These are phyloP conservation scores for Odobenus rosmarus DNA, from an alignment of 2,113 vertebrate genomes.

Conservation along the genomic window DNA sequence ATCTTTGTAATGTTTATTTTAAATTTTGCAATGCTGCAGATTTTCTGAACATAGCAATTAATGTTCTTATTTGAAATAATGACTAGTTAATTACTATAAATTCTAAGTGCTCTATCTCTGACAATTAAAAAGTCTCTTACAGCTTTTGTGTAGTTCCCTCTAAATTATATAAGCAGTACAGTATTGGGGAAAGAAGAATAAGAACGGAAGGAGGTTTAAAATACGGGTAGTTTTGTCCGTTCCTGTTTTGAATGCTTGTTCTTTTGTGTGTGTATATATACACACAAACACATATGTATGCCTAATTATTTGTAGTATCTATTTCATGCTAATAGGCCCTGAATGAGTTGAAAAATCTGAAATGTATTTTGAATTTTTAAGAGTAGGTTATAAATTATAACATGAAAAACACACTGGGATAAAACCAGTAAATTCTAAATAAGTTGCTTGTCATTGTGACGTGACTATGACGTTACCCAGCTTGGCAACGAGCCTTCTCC, in stretches of 20 bases:
- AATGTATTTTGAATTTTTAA: conserved; percentile 40
- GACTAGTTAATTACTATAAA: conserved; percentile 88
- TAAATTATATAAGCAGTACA: conserved; percentile 10
- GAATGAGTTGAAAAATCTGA: conserved; percentile 22
- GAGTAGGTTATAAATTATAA: not conserved
- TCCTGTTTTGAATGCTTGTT: not conserved
- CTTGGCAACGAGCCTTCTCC: not conserved
- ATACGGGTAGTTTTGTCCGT: not conserved
- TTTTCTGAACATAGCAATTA: conserved; percentile 88
- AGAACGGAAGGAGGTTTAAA: not conserved
- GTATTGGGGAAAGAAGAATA: not conserved
- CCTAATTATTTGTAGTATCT: not conserved
- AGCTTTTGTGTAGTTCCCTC: conserved; percentile 56
- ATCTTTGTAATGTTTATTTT: conserved; percentile 90
- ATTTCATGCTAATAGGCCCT: not conserved
- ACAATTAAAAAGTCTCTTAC: conserved; percentile 82
- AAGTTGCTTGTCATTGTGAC: not conserved
- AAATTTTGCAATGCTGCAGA: conserved; percentile 89
- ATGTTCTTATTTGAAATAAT: conserved; percentile 87
- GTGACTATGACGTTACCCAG: not conserved
- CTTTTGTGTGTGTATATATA: not conserved
- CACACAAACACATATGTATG: not conserved
- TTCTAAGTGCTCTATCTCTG: conserved; percentile 82
- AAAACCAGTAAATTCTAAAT: not conserved
- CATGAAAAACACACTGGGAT: not conserved